phyloP scores from a whole-genome alignment of 2,113 vertebrate genomes.

The Isurus oxyrinchus region DNA sequence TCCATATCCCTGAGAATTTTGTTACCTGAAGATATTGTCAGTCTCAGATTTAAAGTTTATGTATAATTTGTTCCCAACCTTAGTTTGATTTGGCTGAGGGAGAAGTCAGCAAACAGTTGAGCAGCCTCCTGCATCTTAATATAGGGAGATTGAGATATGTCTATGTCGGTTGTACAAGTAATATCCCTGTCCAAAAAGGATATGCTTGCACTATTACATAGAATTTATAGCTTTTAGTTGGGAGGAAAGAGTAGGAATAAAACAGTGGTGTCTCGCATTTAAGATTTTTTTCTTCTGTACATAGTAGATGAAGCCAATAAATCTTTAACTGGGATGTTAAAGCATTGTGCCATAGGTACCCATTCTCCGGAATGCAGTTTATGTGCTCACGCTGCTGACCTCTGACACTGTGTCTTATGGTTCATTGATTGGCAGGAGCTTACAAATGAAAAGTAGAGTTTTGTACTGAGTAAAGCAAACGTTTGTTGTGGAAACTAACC shows the following conservation, averaged over 20 bases:
- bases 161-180: neutral
- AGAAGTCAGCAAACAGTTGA: neutral
- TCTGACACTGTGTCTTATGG: neutral
- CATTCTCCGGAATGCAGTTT: conserved; percentile 12
- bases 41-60: neutral
- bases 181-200: neutral
- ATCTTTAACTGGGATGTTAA: neutral
- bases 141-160: neutral
- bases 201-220: neutral
- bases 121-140: neutral
- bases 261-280: neutral
- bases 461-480: conserved; percentile 23
- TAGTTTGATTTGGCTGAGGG: neutral
- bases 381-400: neutral
- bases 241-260: neutral
- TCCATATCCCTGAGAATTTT: neutral
- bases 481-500: conserved; percentile 9
- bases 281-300: neutral
- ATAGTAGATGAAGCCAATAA: no score
- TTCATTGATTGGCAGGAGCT: conserved; percentile 28
- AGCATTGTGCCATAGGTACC: neutral
- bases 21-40: neutral
- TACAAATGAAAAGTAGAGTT: conserved; percentile 11
- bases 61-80: neutral
- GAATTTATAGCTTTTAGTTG: neutral